Evolutionary conservation across 1,140 invertebrate species (phyloP).

Genomic region (Drosophila ohnishii): DNA sequence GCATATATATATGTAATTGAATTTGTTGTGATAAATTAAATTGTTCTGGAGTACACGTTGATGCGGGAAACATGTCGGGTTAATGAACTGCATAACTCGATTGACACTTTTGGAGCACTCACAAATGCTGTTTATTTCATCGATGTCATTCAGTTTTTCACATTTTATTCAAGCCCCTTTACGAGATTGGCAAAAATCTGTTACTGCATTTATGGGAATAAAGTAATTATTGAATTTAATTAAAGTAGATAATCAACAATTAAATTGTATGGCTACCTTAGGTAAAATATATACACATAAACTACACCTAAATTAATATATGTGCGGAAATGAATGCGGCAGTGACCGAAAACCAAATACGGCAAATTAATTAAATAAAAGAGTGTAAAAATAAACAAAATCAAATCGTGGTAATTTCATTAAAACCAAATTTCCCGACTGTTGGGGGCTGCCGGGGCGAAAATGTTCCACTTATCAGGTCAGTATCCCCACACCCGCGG

Average conservation of each 20-base stretch:
- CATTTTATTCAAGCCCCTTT: slow-evolving; percentile 12
- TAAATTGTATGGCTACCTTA: slow-evolving; percentile 72
- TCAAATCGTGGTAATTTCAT: slow-evolving; percentile 68
- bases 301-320: slow-evolving; percentile 36
- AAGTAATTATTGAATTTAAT: slow-evolving; percentile 66
- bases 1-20: slow-evolving; percentile 50
- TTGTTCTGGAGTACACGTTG: slow-evolving; percentile 46
- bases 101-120: slow-evolving; percentile 43
- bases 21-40: slow-evolving; percentile 75
- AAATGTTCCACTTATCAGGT: slow-evolving; percentile 37
- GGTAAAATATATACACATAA: slow-evolving; percentile 53
- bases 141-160: slow-evolving; percentile 18
- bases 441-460: neutral
- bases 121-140: slow-evolving; percentile 27
- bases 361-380: slow-evolving; percentile 72
- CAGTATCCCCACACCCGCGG: slow-evolving; percentile 2
- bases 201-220: slow-evolving; percentile 42
- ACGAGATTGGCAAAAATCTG: slow-evolving; percentile 26
- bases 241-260: slow-evolving; percentile 74
- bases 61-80: slow-evolving; percentile 34
- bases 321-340: slow-evolving; percentile 23
- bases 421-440: slow-evolving; percentile 42
- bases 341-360: slow-evolving; percentile 53
- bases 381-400: slow-evolving; percentile 67
- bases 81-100: slow-evolving; percentile 43